phyloP scores from a whole-genome alignment of 2,888 invertebrate species.

The Parnassius smintheus region DNA sequence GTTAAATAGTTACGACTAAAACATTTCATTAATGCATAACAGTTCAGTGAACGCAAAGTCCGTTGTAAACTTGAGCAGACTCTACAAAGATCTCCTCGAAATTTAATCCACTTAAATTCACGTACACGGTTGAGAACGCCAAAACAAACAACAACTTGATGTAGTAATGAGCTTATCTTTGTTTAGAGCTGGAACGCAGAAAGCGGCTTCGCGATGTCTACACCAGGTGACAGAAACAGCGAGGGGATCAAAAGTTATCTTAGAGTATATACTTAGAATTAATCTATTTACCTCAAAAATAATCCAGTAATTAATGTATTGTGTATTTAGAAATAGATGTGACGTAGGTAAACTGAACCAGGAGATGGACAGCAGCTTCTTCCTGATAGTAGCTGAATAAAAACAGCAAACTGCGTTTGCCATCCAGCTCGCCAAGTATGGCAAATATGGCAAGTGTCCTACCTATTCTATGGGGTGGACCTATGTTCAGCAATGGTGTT shows the following conservation, averaged over 20 bases:
- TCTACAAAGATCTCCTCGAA: conserved; percentile 44
- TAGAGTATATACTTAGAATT: conserved; percentile 9
- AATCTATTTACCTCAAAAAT: conserved; percentile 9
- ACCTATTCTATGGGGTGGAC: too few relatives aligned
- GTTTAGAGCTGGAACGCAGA: conserved; percentile 38
- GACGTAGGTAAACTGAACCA: not conserved
- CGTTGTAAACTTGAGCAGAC: conserved; percentile 29
- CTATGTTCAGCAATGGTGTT: too few relatives aligned
- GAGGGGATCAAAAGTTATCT: conserved; percentile 18
- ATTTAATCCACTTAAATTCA: conserved; percentile 68
- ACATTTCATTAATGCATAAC: conserved; percentile 4
- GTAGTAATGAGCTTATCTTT: conserved; percentile 58
- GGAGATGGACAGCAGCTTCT: too few relatives aligned
- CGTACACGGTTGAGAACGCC: conserved; percentile 51
- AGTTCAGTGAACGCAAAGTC: conserved; percentile 24
- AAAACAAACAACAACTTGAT: conserved; percentile 58
- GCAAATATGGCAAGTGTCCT: too few relatives aligned
- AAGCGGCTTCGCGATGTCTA: conserved; percentile 37
- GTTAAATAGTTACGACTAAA: too few relatives aligned
- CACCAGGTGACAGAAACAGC: conserved; percentile 31
- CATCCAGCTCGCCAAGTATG: too few relatives aligned
- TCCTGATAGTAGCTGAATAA: too few relatives aligned
- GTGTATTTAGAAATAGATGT: not conserved
- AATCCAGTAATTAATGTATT: conserved; percentile 1
- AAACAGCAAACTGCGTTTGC: too few relatives aligned